phyloP scores from a whole-genome alignment of 2,113 vertebrate genomes.

The Recurvirostra avosetta region DNA sequence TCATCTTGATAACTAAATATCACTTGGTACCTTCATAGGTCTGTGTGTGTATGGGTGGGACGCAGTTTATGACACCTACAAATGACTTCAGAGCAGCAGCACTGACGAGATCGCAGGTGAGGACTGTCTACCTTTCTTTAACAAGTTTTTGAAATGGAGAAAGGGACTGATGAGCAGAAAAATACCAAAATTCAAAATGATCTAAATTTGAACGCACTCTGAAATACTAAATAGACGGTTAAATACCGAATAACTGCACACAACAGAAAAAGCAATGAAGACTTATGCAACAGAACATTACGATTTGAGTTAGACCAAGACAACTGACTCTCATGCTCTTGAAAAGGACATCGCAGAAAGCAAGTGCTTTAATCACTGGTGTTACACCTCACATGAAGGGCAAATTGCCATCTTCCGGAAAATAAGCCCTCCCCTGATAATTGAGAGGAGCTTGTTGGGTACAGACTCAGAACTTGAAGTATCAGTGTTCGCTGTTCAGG shows the following conservation, averaged over 20 bases:
- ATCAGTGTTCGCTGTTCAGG: not conserved
- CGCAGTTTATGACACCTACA: not conserved
- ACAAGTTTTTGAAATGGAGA: not conserved
- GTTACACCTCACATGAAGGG: not conserved
- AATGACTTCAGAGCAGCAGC: not conserved
- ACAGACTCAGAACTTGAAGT: not conserved
- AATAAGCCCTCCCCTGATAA: not conserved
- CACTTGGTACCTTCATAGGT: not conserved
- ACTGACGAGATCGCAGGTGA: not conserved
- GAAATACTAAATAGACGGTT: not conserved
- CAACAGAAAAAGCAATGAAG: not conserved
- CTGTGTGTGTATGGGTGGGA: not conserved
- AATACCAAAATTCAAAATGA: not conserved
- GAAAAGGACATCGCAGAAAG: not conserved
- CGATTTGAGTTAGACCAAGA: not conserved
- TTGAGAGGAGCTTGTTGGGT: not conserved
- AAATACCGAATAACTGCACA: not conserved
- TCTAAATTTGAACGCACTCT: not conserved
- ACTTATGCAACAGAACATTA: not conserved
- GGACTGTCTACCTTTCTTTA: not conserved
- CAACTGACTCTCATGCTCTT: not conserved
- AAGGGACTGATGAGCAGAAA: not conserved
- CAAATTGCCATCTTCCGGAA: not conserved
- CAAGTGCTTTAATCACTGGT: not conserved
- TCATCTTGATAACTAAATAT: not conserved